These are phyloP conservation scores for Hirtodrosophila duncani DNA, from an alignment of 2,888 invertebrate genomes.

Conservation along the genomic window DNA sequence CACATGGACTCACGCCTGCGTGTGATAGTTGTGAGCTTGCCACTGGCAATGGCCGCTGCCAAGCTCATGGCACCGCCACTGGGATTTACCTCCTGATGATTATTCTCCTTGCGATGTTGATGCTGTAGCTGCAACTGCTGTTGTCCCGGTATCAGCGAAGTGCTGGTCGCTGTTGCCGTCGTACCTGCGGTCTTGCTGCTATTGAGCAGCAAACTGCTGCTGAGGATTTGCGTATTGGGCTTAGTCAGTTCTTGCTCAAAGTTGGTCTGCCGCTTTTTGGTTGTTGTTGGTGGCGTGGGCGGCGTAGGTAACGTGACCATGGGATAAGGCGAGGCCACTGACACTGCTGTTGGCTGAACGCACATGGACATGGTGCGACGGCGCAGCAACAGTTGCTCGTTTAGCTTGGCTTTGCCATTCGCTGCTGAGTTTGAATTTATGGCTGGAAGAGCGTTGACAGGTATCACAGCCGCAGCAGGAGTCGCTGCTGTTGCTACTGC, in stretches of 20 bases:
- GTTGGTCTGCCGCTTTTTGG: slow-evolving; percentile 78
- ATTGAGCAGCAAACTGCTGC: slow-evolving; percentile 58
- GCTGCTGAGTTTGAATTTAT: slow-evolving; percentile 10
- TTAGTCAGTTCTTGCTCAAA: slow-evolving; percentile 76
- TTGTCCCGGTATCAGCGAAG: slow-evolving; percentile 10
- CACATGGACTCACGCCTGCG: slow-evolving; percentile 65
- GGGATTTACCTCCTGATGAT: slow-evolving; percentile 35
- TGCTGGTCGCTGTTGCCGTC: slow-evolving; percentile 12
- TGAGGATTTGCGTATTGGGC: slow-evolving; percentile 59
- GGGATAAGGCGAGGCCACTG: no score
- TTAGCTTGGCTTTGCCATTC: slow-evolving; percentile 54
- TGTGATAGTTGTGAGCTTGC: slow-evolving; percentile 53
- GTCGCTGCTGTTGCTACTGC: slow-evolving; percentile 18
- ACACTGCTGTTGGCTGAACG: no score
- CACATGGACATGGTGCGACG: slow-evolving; percentile 67
- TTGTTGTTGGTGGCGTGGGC: slow-evolving; percentile 31
- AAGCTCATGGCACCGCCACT: slow-evolving; percentile 40
- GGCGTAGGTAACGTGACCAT: slow-evolving; percentile 4
- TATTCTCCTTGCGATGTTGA: slow-evolving; percentile 60
- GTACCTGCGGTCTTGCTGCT: slow-evolving; percentile 43
- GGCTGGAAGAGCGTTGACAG: slow-evolving; percentile 3
- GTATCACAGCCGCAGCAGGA: slow-evolving; percentile 9
- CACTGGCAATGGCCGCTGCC: slow-evolving; percentile 52
- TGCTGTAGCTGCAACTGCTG: slow-evolving; percentile 48
- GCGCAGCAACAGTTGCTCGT: slow-evolving; percentile 36